These are phyloP conservation scores for Pteropus alecto DNA, from an alignment of 2,113 vertebrate species.

Conservation along the genomic window DNA sequence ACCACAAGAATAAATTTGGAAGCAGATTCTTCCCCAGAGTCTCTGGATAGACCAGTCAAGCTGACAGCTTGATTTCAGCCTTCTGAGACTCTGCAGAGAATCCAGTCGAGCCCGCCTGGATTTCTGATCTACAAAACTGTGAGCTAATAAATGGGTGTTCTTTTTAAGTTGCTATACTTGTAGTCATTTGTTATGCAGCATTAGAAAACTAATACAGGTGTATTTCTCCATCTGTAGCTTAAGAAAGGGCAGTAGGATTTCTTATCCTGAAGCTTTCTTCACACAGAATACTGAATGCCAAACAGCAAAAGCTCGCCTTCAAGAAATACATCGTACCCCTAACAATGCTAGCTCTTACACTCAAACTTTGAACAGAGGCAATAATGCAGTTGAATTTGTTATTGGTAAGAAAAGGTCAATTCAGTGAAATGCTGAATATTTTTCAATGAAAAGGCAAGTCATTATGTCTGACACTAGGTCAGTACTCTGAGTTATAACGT, in stretches of 20 bases:
- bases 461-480: constrained; percentile 30
- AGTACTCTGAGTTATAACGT: constrained; percentile 45
- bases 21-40: neutral
- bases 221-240: constrained; percentile 10
- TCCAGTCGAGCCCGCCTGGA: neutral
- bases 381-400: constrained; percentile 68
- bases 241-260: neutral
- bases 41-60: neutral
- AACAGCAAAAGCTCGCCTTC: neutral
- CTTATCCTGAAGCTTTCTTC: neutral
- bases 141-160: neutral
- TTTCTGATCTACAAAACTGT: neutral
- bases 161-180: neutral
- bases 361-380: constrained; percentile 65
- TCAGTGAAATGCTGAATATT: constrained; percentile 44
- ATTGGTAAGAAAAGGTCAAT: constrained; percentile 64
- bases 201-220: neutral
- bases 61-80: neutral
- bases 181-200: neutral
- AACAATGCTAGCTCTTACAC: constrained; percentile 52
- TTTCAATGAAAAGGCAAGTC: constrained; percentile 63
- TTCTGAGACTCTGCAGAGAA: neutral
- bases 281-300: neutral
- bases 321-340: neutral
- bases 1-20: neutral